Evolutionary conservation across 2,113 vertebrate genomes (phyloP), one percentile per base, ranked within the genome.

Genomic region (Pitta sordida): DNA sequence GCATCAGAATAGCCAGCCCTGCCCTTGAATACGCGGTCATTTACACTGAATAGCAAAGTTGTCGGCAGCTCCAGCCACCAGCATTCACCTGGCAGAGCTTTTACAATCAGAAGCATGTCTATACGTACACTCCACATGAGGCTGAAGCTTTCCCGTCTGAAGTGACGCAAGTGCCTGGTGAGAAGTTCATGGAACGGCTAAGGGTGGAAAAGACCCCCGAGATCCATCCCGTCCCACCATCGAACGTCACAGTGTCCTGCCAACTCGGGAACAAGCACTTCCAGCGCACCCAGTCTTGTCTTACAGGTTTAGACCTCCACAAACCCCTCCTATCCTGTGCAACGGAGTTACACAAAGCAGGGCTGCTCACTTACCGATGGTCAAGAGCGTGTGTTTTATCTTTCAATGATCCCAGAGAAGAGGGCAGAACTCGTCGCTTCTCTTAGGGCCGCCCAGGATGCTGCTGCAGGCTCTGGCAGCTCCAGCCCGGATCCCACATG

Each of bases 81-180:
- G 22, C 5, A 8, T 64, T 52, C 43, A 62, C 64, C 44, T 16
- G 27, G 30, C 59, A 15, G 27, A 53, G 32, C 13, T 3, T 69
- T 51, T 70, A 24, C 7, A 30, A 11, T 1, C 22, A 44, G 39
- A 32, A 43, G 15, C 32, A 5, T 1, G 22, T 39, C 13, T 0
- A 27, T 0, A n/a, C n/a, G n/a, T n/a, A 32, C 69, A 9, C 11
- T 37, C 29, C 5, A 6, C 51, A 1, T 0, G 41, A 69, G n/a
- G 5, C 10, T 26, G 39, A 48, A 64, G 41, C 41, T 18, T 64
- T 64, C 36, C 34, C 22, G 3, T 9, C 69, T 5, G 48, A 39
- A 53, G 51, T 3, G 49, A 53, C 13, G 2, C 53, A 22, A 24
- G 22, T 44, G 53, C 37, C 9, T 0, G 16, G 27, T 1, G 36